Evolutionary conservation across 2,113 vertebrate genomes (phyloP).

Genomic region (Hippocampus guttulatus): DNA sequence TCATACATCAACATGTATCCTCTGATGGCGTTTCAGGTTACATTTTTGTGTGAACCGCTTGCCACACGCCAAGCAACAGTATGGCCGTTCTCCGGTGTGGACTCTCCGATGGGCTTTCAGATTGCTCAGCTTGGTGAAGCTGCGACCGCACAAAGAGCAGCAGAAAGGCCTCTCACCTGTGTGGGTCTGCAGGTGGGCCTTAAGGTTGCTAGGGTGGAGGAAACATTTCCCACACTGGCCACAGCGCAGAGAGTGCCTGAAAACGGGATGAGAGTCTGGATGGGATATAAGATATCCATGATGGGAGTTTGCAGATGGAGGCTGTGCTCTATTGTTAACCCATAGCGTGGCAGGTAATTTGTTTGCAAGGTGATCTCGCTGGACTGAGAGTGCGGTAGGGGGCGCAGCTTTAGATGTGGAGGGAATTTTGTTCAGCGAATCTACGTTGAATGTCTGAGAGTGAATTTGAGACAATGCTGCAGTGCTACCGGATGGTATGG

Average conservation of each 20-base stretch:
- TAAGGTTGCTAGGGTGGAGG: constrained; percentile 72
- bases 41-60: constrained; percentile 77
- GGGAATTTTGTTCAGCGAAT: constrained; percentile 45
- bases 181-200: constrained; percentile 68
- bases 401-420: constrained; percentile 50
- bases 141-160: constrained; percentile 74
- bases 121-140: constrained; percentile 75
- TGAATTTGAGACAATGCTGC: constrained; percentile 24
- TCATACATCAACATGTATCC: constrained; percentile 18
- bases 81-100: constrained; percentile 74
- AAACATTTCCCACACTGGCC: constrained; percentile 72
- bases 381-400: constrained; percentile 30
- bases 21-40: constrained; percentile 75
- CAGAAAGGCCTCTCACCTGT: constrained; percentile 73
- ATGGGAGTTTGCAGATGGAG: constrained; percentile 35
- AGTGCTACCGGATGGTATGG: constrained; percentile 9
- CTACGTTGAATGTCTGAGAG: constrained; percentile 30
- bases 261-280: constrained; percentile 26
- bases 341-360: constrained; percentile 23
- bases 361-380: constrained; percentile 43
- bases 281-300: constrained; percentile 20
- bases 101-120: constrained; percentile 74
- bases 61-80: constrained; percentile 74
- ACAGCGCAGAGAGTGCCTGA: constrained; percentile 60
- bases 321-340: constrained; percentile 46